Base-by-base conservation (phyloP, 2,797 vertebrate genomes). In the Chrosomus eos region DNA sequence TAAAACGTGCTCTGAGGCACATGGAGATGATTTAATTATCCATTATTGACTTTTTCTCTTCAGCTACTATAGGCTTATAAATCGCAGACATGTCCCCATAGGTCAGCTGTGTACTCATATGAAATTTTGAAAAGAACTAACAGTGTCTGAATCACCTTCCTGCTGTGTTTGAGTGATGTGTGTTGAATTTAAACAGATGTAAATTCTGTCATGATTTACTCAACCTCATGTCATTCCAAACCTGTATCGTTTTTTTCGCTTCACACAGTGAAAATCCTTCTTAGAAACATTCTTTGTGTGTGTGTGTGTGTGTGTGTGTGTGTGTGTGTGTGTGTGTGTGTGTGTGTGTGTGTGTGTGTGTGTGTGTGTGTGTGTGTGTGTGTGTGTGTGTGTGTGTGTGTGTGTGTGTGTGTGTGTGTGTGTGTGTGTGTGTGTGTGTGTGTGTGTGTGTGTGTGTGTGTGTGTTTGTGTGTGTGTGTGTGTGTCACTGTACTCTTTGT, bases 151-250 rank as follows among this genome's bases (percentile, higher is more conserved):
- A 55, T 76, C 14, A 13, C 14, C 67, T 33, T 51, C n/a, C 45
- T 55, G 23, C n/a, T 76, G 58, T 9, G 7, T 66, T 74, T 83
- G 31, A 68, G 33, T 76, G 72, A 76, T 67, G 58, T 36, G 81
- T 19, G 26, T 67, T 83, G 60, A 83, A 16, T 83, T 53, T 18
- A 75, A 53, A 83, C 2, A n/a, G 16, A 64, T 60, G 48, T 33
- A 14, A 18, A 73, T 62, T 31, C 1, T 60, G 5, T 62, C 8
- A 11, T 33, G 26, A 48, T 31, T 73, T 75, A n/a, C 16, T 45
- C 16, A 48, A 8, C 40, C 6, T 45, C 1, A 28, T 38, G 33
- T 67, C 7, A 67, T 36, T 36, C 64, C 16, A 67, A 67, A 33
- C 31, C 5, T 7, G 58, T 14, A 14, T n/a, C 1, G 1, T 10